Evolutionary conservation across 2,797 vertebrate genomes (phyloP).

Genomic region (Lithobates sylvaticus): DNA sequence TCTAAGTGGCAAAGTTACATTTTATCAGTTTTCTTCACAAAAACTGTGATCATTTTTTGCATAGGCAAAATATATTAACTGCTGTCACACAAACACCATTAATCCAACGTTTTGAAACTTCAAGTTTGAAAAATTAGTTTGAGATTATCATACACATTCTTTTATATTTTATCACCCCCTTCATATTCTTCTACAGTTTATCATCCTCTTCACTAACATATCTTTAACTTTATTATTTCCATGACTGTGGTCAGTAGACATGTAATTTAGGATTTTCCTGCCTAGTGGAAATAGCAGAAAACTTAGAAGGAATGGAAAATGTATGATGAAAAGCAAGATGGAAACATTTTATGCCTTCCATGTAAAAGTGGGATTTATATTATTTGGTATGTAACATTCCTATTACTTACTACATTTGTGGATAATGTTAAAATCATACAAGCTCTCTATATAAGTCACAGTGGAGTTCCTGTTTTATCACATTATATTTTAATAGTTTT

Average conservation of each 20-base stretch:
- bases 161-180: constrained; percentile 14
- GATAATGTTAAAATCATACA: constrained; percentile 31
- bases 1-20: background rate
- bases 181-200: constrained; percentile 32
- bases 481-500: background rate
- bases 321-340: constrained; percentile 47
- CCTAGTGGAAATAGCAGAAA: constrained; percentile 40
- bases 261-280: constrained; percentile 47
- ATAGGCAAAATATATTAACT: background rate
- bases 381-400: constrained; percentile 43
- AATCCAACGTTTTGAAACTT: background rate
- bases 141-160: constrained; percentile 15
- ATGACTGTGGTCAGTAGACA: constrained; percentile 44
- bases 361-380: constrained; percentile 17
- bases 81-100: background rate
- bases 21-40: background rate
- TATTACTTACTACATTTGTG: constrained; percentile 43
- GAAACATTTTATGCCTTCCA: constrained; percentile 44
- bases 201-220: constrained; percentile 40
- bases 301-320: constrained; percentile 44
- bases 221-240: constrained; percentile 49
- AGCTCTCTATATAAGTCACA: background rate
- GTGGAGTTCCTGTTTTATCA: background rate
- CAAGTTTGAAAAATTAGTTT: background rate
- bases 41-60: background rate